Evolutionary conservation across 1,140 invertebrate genomes (phyloP).

Genomic region (Drosophila malerkotliana): DNA sequence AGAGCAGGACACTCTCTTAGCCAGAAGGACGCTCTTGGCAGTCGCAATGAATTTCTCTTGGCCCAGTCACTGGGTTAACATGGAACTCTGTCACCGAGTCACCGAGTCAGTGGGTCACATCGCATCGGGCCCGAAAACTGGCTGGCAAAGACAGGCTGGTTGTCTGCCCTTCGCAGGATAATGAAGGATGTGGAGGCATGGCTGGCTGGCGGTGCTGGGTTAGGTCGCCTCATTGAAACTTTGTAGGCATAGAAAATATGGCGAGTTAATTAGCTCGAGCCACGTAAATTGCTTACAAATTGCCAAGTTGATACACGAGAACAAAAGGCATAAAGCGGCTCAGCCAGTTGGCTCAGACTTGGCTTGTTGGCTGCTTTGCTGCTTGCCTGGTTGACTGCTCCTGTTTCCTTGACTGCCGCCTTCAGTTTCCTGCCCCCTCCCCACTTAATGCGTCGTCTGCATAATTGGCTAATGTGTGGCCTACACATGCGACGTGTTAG

Average conservation of each 20-base stretch:
- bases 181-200: conserved; percentile 5
- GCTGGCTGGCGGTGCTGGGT: conserved; percentile 23
- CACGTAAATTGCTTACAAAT: conserved; percentile 75
- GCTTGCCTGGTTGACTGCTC: conserved; percentile 21
- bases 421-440: conserved; percentile 2
- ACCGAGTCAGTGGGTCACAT: conserved; percentile 55
- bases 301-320: conserved; percentile 44
- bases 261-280: conserved; percentile 70
- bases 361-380: background rate
- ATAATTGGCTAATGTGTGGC: conserved; percentile 39
- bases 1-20: conserved; percentile 11
- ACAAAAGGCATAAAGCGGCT: conserved; percentile 50
- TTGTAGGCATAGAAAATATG: conserved; percentile 75
- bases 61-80: conserved; percentile 60
- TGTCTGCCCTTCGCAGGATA: conserved; percentile 11
- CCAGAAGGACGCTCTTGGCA: conserved; percentile 2
- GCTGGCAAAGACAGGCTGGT: conserved; percentile 14
- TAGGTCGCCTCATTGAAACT: conserved; percentile 62
- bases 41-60: conserved; percentile 17
- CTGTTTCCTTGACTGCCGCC: conserved; percentile 34
- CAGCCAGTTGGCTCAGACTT: conserved; percentile 19
- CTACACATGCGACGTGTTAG: conserved; percentile 1
- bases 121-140: conserved; percentile 4
- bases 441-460: conserved; percentile 37
- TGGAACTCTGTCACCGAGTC: conserved; percentile 73